These are phyloP conservation scores for Delia radicum DNA, from an alignment of 1,140 invertebrate genomes.

Conservation along the genomic window DNA sequence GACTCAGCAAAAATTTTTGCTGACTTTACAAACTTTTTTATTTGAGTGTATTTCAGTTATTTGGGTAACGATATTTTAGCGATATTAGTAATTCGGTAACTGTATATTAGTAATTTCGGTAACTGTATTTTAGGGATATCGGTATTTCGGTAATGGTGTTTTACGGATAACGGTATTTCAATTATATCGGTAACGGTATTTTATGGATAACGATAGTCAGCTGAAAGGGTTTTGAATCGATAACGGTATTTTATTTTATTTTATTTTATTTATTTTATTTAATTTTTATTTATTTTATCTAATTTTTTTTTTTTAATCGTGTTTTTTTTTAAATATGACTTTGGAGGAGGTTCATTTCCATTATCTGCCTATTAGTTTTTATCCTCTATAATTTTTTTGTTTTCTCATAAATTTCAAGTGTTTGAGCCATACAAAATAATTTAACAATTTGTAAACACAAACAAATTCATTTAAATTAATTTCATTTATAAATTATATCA, in stretches of 20 bases:
- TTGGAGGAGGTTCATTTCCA: neutral
- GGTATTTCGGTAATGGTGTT: too few species aligned
- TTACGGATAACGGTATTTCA: too few species aligned
- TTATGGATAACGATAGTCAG: too few species aligned
- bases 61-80: too few species aligned
- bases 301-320: neutral
- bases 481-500: conserved; percentile 18
- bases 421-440: neutral
- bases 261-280: neutral
- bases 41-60: too few species aligned
- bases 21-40: too few species aligned
- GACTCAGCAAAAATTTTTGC: too few species aligned
- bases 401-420: neutral
- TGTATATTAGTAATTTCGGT: too few species aligned
- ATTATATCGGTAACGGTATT: too few species aligned
- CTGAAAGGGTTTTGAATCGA: too few species aligned
- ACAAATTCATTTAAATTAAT: conserved; percentile 23
- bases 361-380: neutral
- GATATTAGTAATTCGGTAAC: too few species aligned
- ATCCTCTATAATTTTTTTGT: neutral
- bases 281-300: neutral
- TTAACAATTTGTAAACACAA: neutral
- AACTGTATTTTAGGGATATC: too few species aligned
- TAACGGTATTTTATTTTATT: neutral
- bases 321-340: neutral